phyloP scores from a whole-genome alignment of 2,888 invertebrate species.

The Drosophila recens region DNA sequence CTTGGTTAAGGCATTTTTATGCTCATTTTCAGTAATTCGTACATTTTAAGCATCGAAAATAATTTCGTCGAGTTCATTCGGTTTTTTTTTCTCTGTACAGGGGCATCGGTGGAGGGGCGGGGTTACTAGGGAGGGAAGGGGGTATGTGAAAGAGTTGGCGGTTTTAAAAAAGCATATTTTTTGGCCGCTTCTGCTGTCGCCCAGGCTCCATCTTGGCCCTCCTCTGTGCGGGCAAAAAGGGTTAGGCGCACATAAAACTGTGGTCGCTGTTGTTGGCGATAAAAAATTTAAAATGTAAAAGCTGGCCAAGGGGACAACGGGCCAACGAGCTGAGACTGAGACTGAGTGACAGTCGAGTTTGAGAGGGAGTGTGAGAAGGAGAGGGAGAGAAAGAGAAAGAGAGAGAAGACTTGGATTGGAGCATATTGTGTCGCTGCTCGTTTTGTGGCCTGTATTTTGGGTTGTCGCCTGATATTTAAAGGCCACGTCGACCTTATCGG shows the following conservation, averaged over 20 bases:
- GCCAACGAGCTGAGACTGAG: neutral
- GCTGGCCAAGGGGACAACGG: slow-evolving; percentile 28
- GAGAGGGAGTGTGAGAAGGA: neutral
- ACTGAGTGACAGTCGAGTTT: slow-evolving; percentile 11
- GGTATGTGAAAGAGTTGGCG: slow-evolving; percentile 14
- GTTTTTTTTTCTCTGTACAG: neutral
- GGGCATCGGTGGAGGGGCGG: too few relatives aligned
- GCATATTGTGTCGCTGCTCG: slow-evolving; percentile 76
- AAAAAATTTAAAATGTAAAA: slow-evolving; percentile 73
- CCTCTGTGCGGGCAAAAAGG: slow-evolving; percentile 43
- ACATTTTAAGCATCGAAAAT: too few relatives aligned
- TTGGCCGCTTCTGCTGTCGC: slow-evolving; percentile 35
- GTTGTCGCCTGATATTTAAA: slow-evolving; percentile 21
- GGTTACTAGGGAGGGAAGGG: neutral
- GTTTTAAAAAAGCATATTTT: slow-evolving; percentile 69
- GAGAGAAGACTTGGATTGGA: slow-evolving; percentile 21
- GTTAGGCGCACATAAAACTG: slow-evolving; percentile 63
- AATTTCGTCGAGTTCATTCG: too few relatives aligned
- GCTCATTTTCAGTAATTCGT: too few relatives aligned
- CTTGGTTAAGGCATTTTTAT: too few relatives aligned
- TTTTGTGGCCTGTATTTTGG: slow-evolving; percentile 68
- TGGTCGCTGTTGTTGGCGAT: slow-evolving; percentile 61
- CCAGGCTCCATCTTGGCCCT: slow-evolving; percentile 27
- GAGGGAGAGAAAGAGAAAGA: neutral
- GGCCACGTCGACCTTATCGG: slow-evolving; percentile 19